phyloP scores from a whole-genome alignment of 1,140 invertebrate species.

The Drosophila nannoptera region DNA sequence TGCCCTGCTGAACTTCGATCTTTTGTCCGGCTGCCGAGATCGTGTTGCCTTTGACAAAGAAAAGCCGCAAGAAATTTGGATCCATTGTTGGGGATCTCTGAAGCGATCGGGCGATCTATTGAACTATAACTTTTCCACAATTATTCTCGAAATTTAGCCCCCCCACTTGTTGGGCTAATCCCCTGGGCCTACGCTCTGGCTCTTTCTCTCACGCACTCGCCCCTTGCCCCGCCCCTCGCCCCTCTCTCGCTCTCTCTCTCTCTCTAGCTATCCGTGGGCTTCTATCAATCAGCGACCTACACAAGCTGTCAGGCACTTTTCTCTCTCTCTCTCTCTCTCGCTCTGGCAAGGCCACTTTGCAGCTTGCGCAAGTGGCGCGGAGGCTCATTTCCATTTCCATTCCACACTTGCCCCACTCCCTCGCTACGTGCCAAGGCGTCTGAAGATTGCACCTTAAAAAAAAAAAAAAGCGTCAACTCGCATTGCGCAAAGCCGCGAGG shows the following conservation, averaged over 20 bases:
- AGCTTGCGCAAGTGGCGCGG: conserved; percentile 36
- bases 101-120: too few species aligned
- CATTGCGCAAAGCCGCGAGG: conserved; percentile 55
- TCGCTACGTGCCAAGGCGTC: conserved; percentile 58
- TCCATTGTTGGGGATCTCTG: too few species aligned
- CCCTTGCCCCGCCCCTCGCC: too few species aligned
- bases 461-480: conserved; percentile 15
- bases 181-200: too few species aligned
- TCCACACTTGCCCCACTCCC: conserved; percentile 22
- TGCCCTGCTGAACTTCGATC: too few species aligned
- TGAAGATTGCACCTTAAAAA: conserved; percentile 51
- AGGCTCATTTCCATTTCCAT: conserved; percentile 37
- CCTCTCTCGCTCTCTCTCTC: background rate
- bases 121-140: background rate
- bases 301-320: conserved; percentile 14
- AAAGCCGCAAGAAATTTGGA: too few species aligned
- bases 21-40: too few species aligned
- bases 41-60: too few species aligned
- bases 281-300: conserved; percentile 3
- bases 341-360: conserved; percentile 28
- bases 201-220: background rate
- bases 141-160: too few species aligned
- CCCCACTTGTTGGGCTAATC: background rate
- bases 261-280: too few species aligned
- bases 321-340: conserved; percentile 9